Evolutionary conservation across 2,888 invertebrate genomes (phyloP), one percentile per base, ranked within the genome.

Genomic region (Leucoma salicis): DNA sequence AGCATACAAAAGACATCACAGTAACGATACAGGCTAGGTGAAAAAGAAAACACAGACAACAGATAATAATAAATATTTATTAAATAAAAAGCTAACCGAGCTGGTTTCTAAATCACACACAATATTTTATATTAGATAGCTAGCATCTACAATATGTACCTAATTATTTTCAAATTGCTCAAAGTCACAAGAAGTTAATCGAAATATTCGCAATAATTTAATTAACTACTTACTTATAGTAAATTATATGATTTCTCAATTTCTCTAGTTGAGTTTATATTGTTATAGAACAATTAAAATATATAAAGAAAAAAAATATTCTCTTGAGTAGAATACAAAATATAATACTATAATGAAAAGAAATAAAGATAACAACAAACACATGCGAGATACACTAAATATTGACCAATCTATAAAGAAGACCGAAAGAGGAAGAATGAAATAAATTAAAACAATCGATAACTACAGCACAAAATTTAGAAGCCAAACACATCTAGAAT

Each of bases 401-500:
- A 21, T 5, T 21, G 21, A 21, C 21, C 6, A 21, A 21, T 8
- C 21, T 21, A 21, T 27, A 11, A 2, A 27, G n/a, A 27, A n/a
- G 4, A 27, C 27, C n/a, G 2, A 27, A 10, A 24, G 24, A 28
- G 28, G 18, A 14, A 31, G 11, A 31, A n/a, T 4, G 3, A 21
- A 14, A 14, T 11, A 31, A 14, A n/a, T 15, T 15, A 33, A n/a
- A n/a, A 1, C 13, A 44, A 61, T 56, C 57, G 45, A 57, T 48
- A 49, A 35, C 59, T 63, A 65, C 66, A 63, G 69, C 56, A 42
- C 42, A 46, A 53, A 42, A 49, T 40, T 42, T 38, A 50, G 57
- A 57, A 58, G 58, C 62, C 54, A 57, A 57, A 58, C 64, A 74
- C 63, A 63, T 52, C 49, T 56, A 68, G 57, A 74, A 65, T 60